A percentile compares a stretch with the other conserved stretches of the same genome.
phyloP scores from a whole-genome alignment of 2,113 vertebrate genomes.

The Nerophis lumbriciformis region DNA sequence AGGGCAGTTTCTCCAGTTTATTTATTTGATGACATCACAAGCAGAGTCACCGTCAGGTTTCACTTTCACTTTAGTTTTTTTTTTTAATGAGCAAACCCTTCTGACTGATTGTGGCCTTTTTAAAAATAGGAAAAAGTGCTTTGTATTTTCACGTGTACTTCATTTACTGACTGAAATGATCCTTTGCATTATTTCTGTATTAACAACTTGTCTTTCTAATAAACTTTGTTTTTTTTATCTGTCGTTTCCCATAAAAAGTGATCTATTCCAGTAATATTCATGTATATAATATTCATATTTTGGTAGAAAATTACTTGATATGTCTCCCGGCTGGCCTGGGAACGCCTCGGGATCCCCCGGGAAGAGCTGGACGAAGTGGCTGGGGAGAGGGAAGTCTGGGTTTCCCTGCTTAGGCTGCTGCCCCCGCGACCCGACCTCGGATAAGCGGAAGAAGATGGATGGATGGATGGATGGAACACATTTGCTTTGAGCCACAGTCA shows the following conservation, averaged over 20 bases:
- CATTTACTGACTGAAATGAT: slow-evolving; percentile 63
- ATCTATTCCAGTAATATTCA: not conserved
- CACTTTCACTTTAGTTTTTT: not conserved
- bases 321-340: no score
- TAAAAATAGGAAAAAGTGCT: slow-evolving; percentile 16
- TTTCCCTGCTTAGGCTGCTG: no score
- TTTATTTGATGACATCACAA: slow-evolving; percentile 63
- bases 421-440: no score
- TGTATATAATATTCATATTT: slow-evolving; percentile 30
- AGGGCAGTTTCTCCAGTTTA: slow-evolving; percentile 69
- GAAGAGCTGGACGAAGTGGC: no score
- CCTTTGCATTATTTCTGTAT: slow-evolving; percentile 58
- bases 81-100: slow-evolving; percentile 8
- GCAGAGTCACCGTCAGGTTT: slow-evolving; percentile 34
- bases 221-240: slow-evolving; percentile 45
- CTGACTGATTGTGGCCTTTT: slow-evolving; percentile 17
- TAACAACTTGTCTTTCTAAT: slow-evolving; percentile 52
- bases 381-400: no score
- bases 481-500: slow-evolving; percentile 23
- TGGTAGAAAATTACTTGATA: slow-evolving; percentile 25
- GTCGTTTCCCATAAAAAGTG: not conserved
- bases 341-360: no score
- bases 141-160: slow-evolving; percentile 29
- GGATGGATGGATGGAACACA: slow-evolving; percentile 53
- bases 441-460: no score